Evolutionary conservation across 2,888 invertebrate species (phyloP), one percentile per base, ranked within the genome.

Genomic region (Philopedon plagiatum): DNA sequence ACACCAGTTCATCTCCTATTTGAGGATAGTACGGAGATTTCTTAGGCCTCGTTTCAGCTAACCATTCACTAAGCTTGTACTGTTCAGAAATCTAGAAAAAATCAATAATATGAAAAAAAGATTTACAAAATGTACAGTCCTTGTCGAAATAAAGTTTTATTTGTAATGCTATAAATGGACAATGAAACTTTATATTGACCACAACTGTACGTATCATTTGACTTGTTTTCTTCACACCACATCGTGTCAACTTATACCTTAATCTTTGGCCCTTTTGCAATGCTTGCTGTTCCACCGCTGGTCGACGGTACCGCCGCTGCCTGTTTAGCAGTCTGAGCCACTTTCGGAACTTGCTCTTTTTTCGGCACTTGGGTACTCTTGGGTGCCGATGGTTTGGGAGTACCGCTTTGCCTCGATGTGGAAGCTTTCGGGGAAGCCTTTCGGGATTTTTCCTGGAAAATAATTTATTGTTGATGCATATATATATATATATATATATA

Each of bases 21-120:
- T 99, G 99, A 5, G 99, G 98, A 84, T 97, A 96, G 86, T 99
- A 99, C 0, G 99, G 99, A 54, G 97, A 94, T 86, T 97, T 96
- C 51, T 95, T 90, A 0, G 98, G 98, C 78, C 93, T 90, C 32
- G 94, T 93, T 81, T 95, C 95, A 0, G 95, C 94, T 66, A 99
- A 89, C 98, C 98, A 99, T 84, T 97, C 96, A 34, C 96, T 93
- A 18, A 96, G 95, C 61, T 94, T 91, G 86, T 90, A 95, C 74
- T 88, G 86, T 84, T 95, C 94, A 11, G 94, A 92, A 78, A 94
- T 90, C 85, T 73, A 39, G 23, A 64, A 92, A 90, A 57, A 63
- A 67, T 32, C 2, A 60, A 18, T 54, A 23, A 23, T 26, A 54
- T 23, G n/a, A 54, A 74, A 5, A 7, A 29, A 13, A 11, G 23